Conservation (phyloP, 1,140 invertebrate genomes). For the Drosophila cardini region DNA sequence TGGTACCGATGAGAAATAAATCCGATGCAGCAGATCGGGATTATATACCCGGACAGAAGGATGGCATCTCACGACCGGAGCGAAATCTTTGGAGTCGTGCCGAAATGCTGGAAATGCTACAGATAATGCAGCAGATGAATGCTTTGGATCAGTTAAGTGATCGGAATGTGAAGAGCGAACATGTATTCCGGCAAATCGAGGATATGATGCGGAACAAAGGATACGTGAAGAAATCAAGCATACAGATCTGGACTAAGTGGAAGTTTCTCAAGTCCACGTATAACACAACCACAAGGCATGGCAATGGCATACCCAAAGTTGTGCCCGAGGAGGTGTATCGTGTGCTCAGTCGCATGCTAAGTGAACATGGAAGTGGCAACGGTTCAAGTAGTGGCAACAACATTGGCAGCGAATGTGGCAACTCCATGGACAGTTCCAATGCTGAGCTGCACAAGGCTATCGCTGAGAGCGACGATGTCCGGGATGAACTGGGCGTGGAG, state of each 20-base stretch:
- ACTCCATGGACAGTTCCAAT: conserved; percentile 64
- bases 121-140: conserved; percentile 75
- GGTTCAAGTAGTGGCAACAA: conserved; percentile 14
- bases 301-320: conserved; percentile 70
- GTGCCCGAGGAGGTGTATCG: conserved; percentile 76
- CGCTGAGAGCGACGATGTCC: conserved; percentile 17
- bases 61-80: conserved; percentile 54
- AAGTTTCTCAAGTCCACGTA: conserved; percentile 83
- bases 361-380: conserved; percentile 30
- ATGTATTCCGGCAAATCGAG: conserved; percentile 74
- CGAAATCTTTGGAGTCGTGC: conserved; percentile 80
- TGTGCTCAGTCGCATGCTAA: conserved; percentile 67
- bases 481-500: conserved; percentile 70
- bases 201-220: conserved; percentile 73
- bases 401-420: conserved; percentile 58
- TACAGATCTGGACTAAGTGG: conserved; percentile 84
- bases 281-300: conserved; percentile 72
- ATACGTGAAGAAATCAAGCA: conserved; percentile 73
- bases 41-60: conserved; percentile 14
- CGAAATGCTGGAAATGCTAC: conserved; percentile 77
- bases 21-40: not conserved
- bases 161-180: conserved; percentile 74
- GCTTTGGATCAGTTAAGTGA: conserved; percentile 73
- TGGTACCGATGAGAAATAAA: conserved; percentile 68
- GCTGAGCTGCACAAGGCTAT: conserved; percentile 4